Conservation (phyloP, 2,797 vertebrate species). For the Balearica regulorum region DNA sequence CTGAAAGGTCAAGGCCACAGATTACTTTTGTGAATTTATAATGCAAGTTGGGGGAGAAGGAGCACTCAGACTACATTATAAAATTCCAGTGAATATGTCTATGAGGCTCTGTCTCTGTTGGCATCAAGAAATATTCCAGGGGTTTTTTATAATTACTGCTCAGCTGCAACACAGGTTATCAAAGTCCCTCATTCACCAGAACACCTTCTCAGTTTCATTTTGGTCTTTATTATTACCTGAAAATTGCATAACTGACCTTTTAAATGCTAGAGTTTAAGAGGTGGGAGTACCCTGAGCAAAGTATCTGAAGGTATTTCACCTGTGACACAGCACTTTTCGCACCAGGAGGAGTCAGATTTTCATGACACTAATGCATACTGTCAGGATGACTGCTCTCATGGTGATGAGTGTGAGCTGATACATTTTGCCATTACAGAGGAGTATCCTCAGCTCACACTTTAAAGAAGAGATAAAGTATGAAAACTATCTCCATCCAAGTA, state of each 20-base stretch:
- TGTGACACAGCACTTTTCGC: not conserved
- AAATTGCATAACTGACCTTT: not conserved
- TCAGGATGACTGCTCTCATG: not conserved
- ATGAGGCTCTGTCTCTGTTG: not conserved
- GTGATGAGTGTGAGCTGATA: conserved; percentile 47
- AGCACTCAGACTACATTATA: not conserved
- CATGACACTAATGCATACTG: conserved; percentile 10
- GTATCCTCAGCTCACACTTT: conserved; percentile 30
- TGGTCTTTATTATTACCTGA: not conserved
- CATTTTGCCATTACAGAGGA: conserved; percentile 10
- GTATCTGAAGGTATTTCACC: conserved; percentile 16
- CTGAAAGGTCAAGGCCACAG: not conserved
- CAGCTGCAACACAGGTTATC: not conserved
- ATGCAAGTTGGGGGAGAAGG: not conserved
- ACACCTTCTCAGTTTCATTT: not conserved
- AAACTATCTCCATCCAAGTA: not conserved
- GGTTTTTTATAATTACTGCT: not conserved
- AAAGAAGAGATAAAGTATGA: conserved; percentile 22
- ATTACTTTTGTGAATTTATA: not conserved
- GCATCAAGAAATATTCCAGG: not conserved
- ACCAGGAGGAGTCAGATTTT: conserved; percentile 1
- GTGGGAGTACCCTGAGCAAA: not conserved
- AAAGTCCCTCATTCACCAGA: not conserved
- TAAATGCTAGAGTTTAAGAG: not conserved
- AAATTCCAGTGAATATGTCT: not conserved